These are phyloP conservation scores for Datnioides undecimradiatus DNA, from an alignment of 2,113 vertebrate species.

Conservation along the genomic window DNA sequence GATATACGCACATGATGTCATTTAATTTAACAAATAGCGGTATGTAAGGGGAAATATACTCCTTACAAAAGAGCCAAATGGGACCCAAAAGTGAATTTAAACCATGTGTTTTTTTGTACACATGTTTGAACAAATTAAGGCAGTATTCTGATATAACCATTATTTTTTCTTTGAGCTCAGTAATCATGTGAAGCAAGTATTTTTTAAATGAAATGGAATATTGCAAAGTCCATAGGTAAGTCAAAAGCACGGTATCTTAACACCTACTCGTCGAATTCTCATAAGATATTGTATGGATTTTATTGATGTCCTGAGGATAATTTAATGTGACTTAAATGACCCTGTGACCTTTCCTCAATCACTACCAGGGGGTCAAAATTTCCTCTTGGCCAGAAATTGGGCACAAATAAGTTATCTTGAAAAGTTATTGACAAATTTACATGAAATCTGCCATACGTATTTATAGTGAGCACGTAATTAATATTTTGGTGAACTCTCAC, in stretches of 20 bases:
- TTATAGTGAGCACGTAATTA: conserved; percentile 10
- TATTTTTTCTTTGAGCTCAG: conserved; percentile 16
- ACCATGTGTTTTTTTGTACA: conserved; percentile 45
- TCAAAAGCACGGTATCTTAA: background rate
- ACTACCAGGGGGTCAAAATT: background rate
- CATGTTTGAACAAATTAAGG: conserved; percentile 30
- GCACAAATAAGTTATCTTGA: background rate
- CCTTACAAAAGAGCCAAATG: conserved; percentile 47
- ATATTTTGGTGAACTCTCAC: conserved; percentile 1
- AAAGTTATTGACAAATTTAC: background rate
- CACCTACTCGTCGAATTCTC: background rate
- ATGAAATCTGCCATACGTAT: conserved; percentile 8
- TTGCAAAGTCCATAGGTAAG: background rate
- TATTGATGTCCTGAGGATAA: conserved; percentile 9
- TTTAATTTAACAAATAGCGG: conserved; percentile 73
- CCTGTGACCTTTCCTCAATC: conserved; percentile 2
- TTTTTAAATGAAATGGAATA: background rate
- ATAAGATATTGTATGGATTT: conserved; percentile 20
- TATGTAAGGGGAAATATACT: conserved; percentile 41
- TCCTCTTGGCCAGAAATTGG: background rate
- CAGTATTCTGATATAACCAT: background rate
- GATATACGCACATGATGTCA: conserved; percentile 84
- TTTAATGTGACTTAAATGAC: conserved; percentile 14
- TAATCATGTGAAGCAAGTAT: conserved; percentile 2
- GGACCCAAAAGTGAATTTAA: conserved; percentile 54